Evolutionary conservation across 1,140 invertebrate species (phyloP).

Genomic region (Apis laboriosa): DNA sequence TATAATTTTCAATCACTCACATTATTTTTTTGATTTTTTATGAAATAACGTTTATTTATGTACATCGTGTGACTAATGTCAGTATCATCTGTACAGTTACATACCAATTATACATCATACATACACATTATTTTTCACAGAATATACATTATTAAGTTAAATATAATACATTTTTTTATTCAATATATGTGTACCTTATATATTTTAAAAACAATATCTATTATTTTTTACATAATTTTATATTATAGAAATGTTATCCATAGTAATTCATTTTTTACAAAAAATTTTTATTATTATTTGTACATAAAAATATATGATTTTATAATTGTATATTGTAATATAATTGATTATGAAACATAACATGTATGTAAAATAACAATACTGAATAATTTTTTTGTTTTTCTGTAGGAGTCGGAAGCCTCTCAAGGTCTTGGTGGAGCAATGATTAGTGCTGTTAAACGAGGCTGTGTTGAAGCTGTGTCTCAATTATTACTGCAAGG

Average conservation of each 20-base stretch:
- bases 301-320: not conserved
- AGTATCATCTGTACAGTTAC: constrained; percentile 62
- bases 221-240: constrained; percentile 2
- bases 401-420: constrained; percentile 77
- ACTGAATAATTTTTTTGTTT: constrained; percentile 55
- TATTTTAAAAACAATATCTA: constrained; percentile 22
- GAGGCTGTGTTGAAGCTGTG: constrained; percentile 78
- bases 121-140: constrained; percentile 47
- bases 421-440: constrained; percentile 77
- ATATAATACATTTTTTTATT: constrained; percentile 52
- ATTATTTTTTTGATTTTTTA: constrained; percentile 61
- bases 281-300: not conserved
- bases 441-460: constrained; percentile 78
- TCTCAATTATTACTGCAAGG: constrained; percentile 84
- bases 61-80: constrained; percentile 29
- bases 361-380: not conserved
- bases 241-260: not conserved
- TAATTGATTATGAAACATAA: not conserved
- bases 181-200: constrained; percentile 31
- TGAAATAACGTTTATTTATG: constrained; percentile 41
- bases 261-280: constrained; percentile 8
- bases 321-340: not conserved
- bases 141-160: constrained; percentile 58
- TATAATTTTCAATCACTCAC: constrained; percentile 46
- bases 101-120: constrained; percentile 49